A percentile compares a stretch with the other conserved stretches of the same genome.
Conservation (phyloP, 2,888 invertebrate species). For the Lasioglossum lativentre region DNA sequence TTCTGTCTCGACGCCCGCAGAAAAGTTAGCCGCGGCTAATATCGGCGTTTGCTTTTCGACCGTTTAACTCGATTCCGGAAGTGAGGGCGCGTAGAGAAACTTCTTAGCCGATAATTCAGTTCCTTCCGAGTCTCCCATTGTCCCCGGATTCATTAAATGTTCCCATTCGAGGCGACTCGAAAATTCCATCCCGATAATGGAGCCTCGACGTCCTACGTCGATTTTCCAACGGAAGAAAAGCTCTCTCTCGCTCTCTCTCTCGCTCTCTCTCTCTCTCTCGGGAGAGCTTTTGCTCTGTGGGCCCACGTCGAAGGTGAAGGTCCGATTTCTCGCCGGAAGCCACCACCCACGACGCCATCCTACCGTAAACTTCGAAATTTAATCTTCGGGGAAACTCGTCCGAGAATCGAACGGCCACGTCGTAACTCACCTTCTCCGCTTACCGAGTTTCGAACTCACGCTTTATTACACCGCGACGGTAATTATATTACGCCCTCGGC, state of each 20-base stretch:
- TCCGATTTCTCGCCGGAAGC: constrained; percentile 36
- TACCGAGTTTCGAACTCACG: constrained; percentile 9
- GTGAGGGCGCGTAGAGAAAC: neutral
- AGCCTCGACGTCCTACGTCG: neutral
- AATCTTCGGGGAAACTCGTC: constrained; percentile 39
- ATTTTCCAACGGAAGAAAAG: constrained; percentile 26
- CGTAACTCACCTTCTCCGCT: constrained; percentile 21
- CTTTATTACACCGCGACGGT: constrained; percentile 17
- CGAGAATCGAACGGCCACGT: constrained; percentile 14
- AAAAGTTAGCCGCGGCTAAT: neutral
- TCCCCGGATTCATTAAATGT: constrained; percentile 30
- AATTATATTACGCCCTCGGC: constrained; percentile 4
- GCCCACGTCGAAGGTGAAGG: constrained; percentile 33
- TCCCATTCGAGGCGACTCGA: constrained; percentile 29
- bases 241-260: neutral
- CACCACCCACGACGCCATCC: constrained; percentile 3
- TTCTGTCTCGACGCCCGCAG: neutral
- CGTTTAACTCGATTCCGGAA: constrained; percentile 9
- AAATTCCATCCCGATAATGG: constrained; percentile 46
- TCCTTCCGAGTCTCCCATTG: constrained; percentile 8
- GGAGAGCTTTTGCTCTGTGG: neutral
- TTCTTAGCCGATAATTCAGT: constrained; percentile 14
- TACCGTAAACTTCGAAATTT: constrained; percentile 53
- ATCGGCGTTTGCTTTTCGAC: neutral
- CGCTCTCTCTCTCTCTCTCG: neutral